phyloP scores from a whole-genome alignment of 1,140 invertebrate species.

The Penaeus chinensis region DNA sequence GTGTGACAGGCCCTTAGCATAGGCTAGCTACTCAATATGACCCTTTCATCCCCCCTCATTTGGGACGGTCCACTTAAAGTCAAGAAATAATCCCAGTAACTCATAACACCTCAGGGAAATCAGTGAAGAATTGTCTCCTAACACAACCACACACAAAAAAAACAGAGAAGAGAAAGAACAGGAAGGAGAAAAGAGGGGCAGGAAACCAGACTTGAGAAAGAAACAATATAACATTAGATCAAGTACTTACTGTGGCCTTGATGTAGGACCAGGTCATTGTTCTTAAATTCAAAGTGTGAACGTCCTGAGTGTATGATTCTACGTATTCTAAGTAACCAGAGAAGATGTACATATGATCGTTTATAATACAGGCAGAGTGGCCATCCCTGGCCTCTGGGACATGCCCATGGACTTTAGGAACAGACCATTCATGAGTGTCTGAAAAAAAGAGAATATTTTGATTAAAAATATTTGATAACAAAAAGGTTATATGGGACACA shows the following conservation, averaged over 20 bases:
- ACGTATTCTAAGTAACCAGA: constrained; percentile 77
- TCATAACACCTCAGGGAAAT: too few species aligned
- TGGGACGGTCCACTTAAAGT: too few species aligned
- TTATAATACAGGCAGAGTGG: constrained; percentile 86
- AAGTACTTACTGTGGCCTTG: constrained; percentile 68
- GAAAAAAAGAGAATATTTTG: constrained; percentile 52
- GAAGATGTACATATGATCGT: constrained; percentile 88
- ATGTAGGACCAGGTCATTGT: constrained; percentile 80
- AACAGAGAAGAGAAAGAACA: too few species aligned
- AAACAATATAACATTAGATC: constrained; percentile 65
- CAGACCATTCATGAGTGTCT: constrained; percentile 77
- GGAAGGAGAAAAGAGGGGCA: too few species aligned
- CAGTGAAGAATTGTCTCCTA: too few species aligned
- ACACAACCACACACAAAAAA: too few species aligned
- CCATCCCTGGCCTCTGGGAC: constrained; percentile 87
- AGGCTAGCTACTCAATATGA: too few species aligned
- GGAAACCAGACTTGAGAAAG: too few species aligned
- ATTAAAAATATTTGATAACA: constrained; percentile 16
- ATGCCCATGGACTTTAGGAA: constrained; percentile 75
- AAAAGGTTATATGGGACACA: too few species aligned
- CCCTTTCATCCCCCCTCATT: too few species aligned
- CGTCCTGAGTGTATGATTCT: constrained; percentile 81
- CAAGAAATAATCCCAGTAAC: too few species aligned
- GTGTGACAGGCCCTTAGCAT: too few species aligned
- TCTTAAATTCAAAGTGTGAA: constrained; percentile 80